Evolutionary conservation across 2,113 vertebrate genomes (phyloP).

Genomic region (Alligator sinensis): DNA sequence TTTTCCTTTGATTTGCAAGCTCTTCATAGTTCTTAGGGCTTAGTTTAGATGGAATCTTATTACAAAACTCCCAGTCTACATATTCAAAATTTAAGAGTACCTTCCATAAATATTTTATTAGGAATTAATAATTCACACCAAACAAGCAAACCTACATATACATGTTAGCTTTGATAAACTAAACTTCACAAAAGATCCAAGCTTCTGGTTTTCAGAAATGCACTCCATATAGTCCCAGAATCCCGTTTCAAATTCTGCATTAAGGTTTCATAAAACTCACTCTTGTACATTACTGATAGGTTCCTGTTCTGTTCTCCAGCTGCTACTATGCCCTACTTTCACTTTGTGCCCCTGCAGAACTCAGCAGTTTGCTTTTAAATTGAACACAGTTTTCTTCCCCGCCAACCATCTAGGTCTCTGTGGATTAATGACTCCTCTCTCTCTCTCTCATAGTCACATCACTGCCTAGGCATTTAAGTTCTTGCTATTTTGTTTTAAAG

Average conservation of each 20-base stretch:
- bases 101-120: not conserved
- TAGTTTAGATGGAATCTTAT: not conserved
- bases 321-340: not conserved
- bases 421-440: not conserved
- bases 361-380: not conserved
- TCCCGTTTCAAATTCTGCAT: not conserved
- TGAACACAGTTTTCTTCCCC: not conserved
- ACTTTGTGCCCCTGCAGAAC: not conserved
- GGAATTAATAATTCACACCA: slow-evolving; percentile 14
- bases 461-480: not conserved
- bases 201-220: not conserved
- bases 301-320: not conserved
- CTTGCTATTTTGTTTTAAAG: not conserved
- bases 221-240: not conserved
- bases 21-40: not conserved
- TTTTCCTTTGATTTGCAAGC: not conserved
- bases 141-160: not conserved
- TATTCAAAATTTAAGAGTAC: not conserved
- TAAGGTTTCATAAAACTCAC: not conserved
- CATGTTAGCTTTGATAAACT: not conserved
- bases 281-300: not conserved
- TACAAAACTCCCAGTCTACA: not conserved
- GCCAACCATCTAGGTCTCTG: not conserved
- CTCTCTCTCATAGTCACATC: not conserved
- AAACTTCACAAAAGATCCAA: not conserved